Evolutionary conservation across 92 coral and sea anemone genomes (phyloP).

Genomic region (Galaxea fascicularis): DNA sequence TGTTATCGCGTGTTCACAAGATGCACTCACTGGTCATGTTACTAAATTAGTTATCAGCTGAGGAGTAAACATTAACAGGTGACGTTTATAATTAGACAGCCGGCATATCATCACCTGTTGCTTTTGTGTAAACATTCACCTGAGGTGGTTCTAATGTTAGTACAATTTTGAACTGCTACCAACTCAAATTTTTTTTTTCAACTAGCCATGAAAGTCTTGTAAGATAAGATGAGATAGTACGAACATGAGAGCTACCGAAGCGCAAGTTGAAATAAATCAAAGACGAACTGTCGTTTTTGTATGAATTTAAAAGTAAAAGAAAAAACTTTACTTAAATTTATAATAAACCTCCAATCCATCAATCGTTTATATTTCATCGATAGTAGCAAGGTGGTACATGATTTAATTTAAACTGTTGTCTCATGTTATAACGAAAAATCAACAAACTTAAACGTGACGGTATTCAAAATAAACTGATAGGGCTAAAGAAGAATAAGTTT

Average conservation of each 20-base stretch:
- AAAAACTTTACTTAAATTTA: neutral
- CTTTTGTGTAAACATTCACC: neutral
- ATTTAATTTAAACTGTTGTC: too few species aligned
- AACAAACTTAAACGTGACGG: neutral
- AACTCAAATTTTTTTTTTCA: too few species aligned
- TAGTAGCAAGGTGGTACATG: too few species aligned
- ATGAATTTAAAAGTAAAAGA: neutral
- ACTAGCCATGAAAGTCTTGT: neutral
- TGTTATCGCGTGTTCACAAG: neutral
- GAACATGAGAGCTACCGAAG: neutral
- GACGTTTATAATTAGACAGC: constrained; percentile 8
- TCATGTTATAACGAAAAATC: neutral
- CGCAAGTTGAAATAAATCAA: neutral
- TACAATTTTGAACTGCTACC: too few species aligned
- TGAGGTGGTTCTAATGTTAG: neutral
- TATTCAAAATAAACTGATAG: neutral
- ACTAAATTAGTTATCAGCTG: constrained; percentile 13
- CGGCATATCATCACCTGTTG: neutral
- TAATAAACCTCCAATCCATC: too few species aligned
- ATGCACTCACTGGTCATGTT: neutral
- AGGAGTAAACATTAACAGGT: constrained; percentile 16
- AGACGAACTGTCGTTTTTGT: neutral
- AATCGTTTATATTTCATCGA: too few species aligned
- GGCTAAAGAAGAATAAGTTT: neutral
- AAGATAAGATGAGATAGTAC: neutral